These are phyloP conservation scores for Oreonectes daqikongensis DNA, from an alignment of 2,797 vertebrate genomes.

Conservation along the genomic window DNA sequence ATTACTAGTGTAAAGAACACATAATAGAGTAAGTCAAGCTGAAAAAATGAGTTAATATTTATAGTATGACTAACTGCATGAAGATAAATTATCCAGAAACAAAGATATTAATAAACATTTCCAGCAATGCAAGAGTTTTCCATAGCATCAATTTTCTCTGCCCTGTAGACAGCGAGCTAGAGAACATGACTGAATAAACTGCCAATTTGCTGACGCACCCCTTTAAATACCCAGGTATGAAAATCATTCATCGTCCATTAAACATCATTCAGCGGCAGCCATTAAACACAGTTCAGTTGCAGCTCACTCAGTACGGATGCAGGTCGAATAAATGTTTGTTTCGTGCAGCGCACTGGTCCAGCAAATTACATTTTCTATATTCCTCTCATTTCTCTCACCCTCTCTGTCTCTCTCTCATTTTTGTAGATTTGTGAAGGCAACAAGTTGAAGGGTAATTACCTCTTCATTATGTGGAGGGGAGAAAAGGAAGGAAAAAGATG, in stretches of 20 bases:
- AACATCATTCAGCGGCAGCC: slow-evolving; percentile 8
- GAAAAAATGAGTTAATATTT: background rate
- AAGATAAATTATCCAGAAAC: background rate
- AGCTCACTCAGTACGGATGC: background rate
- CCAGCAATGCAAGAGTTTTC: background rate
- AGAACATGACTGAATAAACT: slow-evolving; percentile 2
- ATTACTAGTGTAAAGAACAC: background rate
- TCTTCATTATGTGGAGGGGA: slow-evolving; percentile 38
- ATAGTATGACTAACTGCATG: background rate
- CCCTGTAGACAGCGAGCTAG: background rate
- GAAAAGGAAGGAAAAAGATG: slow-evolving; percentile 39
- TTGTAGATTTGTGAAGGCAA: slow-evolving; percentile 31
- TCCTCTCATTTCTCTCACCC: background rate
- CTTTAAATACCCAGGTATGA: slow-evolving; percentile 4
- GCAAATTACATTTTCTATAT: slow-evolving; percentile 31
- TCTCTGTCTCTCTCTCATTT: background rate
- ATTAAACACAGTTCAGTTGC: slow-evolving; percentile 20
- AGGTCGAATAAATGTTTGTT: slow-evolving; percentile 19
- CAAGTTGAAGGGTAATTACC: slow-evolving; percentile 42
- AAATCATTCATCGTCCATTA: slow-evolving; percentile 25
- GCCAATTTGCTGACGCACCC: slow-evolving; percentile 23
- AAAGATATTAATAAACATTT: background rate
- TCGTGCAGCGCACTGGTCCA: background rate
- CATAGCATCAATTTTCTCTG: background rate
- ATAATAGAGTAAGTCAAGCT: background rate